phyloP scores from a whole-genome alignment of 1,140 invertebrate species.

The Zaprionus camerounensis region DNA sequence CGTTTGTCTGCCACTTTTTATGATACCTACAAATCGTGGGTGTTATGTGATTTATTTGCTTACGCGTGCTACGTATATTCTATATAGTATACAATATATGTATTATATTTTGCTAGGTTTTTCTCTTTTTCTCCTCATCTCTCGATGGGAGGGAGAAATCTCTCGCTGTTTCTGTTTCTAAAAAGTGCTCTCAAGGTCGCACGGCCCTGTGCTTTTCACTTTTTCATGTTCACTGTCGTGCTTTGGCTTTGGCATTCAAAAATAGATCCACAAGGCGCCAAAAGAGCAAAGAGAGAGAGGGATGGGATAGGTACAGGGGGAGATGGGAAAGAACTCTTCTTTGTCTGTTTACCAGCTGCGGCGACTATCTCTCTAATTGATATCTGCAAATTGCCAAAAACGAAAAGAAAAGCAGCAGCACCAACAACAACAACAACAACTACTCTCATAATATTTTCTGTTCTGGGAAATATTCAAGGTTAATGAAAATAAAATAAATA shows the following conservation, averaged over 20 bases:
- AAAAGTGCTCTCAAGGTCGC: slow-evolving; percentile 63
- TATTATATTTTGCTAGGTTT: slow-evolving; percentile 39
- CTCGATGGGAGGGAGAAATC: not conserved
- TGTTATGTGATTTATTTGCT: slow-evolving; percentile 71
- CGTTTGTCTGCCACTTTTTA: slow-evolving; percentile 41
- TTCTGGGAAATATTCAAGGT: slow-evolving; percentile 44
- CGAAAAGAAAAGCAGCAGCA: not conserved
- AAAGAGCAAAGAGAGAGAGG: not conserved
- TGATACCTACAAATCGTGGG: slow-evolving; percentile 52
- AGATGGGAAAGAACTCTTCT: slow-evolving; percentile 11
- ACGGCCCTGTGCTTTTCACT: slow-evolving; percentile 10
- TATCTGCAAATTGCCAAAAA: slow-evolving; percentile 31
- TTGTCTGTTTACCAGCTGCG: slow-evolving; percentile 57
- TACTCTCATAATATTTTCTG: slow-evolving; percentile 20
- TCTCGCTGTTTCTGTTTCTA: slow-evolving; percentile 14
- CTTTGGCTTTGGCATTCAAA: slow-evolving; percentile 81
- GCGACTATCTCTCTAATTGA: slow-evolving; percentile 66
- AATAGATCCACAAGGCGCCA: slow-evolving; percentile 51
- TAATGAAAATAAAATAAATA: slow-evolving; percentile 29
- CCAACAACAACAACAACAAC: slow-evolving; percentile 25
- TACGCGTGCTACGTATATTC: slow-evolving; percentile 47
- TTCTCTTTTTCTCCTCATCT: slow-evolving; percentile 12
- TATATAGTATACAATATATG: not conserved
- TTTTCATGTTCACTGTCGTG: slow-evolving; percentile 71
- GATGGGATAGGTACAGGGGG: not conserved